phyloP scores from a whole-genome alignment of 23 tunicate genomes.

The Halocynthia aurantium region DNA sequence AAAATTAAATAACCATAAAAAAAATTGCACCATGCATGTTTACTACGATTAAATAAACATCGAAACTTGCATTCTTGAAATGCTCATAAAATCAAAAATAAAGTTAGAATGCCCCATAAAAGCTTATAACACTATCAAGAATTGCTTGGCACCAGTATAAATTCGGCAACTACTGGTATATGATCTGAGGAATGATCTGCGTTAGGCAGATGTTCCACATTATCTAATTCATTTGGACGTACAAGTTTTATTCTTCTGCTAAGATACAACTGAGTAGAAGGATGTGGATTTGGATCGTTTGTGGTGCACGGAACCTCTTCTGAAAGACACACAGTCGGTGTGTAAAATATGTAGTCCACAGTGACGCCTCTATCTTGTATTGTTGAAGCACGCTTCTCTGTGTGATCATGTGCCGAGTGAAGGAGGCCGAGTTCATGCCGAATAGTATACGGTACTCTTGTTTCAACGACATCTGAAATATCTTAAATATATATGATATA shows the following conservation, averaged over 20 bases:
- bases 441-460: too few species aligned
- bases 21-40: too few species aligned
- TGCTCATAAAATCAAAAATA: too few species aligned
- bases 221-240: slow-evolving; percentile 16
- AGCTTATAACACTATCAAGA: too few species aligned
- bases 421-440: slow-evolving; percentile 27
- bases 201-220: slow-evolving; percentile 52
- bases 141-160: slow-evolving; percentile 9
- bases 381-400: slow-evolving; percentile 38
- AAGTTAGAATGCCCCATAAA: too few species aligned
- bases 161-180: slow-evolving; percentile 66
- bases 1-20: too few species aligned
- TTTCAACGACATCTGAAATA: too few species aligned
- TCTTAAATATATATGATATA: too few species aligned
- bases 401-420: slow-evolving; percentile 31
- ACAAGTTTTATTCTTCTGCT: slow-evolving; percentile 8
- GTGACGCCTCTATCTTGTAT: slow-evolving; percentile 71
- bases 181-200: slow-evolving; percentile 70
- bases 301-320: neutral
- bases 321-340: neutral
- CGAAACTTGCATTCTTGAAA: too few species aligned
- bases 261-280: slow-evolving; percentile 11
- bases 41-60: too few species aligned
- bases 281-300: neutral
- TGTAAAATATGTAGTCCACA: slow-evolving; percentile 77